Conservation (phyloP, 2,113 vertebrate genomes). For the Apteryx owenii region DNA sequence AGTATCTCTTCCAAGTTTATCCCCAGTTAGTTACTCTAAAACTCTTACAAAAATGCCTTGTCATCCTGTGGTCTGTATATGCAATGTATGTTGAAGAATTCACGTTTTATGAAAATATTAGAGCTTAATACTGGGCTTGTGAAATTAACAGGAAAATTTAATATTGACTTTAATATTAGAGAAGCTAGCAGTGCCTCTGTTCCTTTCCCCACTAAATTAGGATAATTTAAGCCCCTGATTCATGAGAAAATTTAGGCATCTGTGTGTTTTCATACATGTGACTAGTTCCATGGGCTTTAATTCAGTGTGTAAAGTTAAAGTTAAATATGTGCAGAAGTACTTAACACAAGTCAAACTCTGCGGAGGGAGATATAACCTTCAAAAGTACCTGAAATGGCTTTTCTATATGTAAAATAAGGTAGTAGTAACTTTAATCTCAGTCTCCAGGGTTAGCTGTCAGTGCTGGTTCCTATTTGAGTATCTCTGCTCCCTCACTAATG, state of each 20-base stretch:
- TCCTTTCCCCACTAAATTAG: neutral
- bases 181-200: neutral
- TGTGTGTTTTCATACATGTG: neutral
- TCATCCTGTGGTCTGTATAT: neutral
- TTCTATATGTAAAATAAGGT: slow-evolving; percentile 1
- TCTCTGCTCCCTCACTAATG: neutral
- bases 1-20: neutral
- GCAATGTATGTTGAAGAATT: neutral
- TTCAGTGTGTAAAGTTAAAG: neutral
- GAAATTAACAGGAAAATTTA: neutral
- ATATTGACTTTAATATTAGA: neutral
- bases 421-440: slow-evolving; percentile 10
- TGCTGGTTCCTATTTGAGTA: neutral
- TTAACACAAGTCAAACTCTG: neutral
- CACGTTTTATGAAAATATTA: neutral
- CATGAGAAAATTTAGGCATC: neutral
- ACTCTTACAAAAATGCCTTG: neutral
- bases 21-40: neutral
- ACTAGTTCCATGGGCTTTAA: neutral
- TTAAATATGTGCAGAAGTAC: neutral
- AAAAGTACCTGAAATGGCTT: slow-evolving; percentile 20
- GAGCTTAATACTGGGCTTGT: neutral
- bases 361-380: neutral
- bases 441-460: neutral
- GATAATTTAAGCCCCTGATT: neutral